Base-by-base conservation (phyloP, 2,113 vertebrate species). In the Hymenochirus boettgeri region DNA sequence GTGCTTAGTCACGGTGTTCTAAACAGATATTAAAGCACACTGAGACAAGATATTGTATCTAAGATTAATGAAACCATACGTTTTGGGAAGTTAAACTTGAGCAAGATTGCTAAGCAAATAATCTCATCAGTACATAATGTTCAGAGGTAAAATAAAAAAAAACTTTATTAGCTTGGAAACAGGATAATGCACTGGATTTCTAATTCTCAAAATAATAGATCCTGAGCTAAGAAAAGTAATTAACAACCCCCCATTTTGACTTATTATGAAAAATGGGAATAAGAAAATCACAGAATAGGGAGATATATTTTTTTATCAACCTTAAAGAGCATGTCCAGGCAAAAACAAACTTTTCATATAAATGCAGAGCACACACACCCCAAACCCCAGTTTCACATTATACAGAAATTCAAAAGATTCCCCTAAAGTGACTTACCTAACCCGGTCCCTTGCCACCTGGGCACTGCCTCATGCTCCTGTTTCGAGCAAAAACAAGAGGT, bases 161-260 rank as follows among this genome's bases (percentile, higher is more conserved):
- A 70, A 57, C 62, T 53, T 74, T 42, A 42, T 61, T 53, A 73
- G 71, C 22, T 19, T 61, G 3, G 69, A 74, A 33, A 59, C 8
- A 2, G 17, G 57, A 73, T 17, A 18, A 27, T 73, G 78, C 75
- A 66, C 55, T 50, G 65, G 24, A 51, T 61, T 73, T 2, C 24
- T 23, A 39, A 64, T 72, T 75, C 35, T 69, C 53, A 70, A 13
- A 19, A 29, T 63, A 61, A 73, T 23, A 48, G 29, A 39, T 70
- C 23, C 55, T 22, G 48, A 39, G 26, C 52, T 77, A 55, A 42
- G 17, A 51, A 24, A 63, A 18, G 47, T 71, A 67, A 76, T 72
- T 74, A 78, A 77, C 21, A 59, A 13, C 13, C 65, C 57, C 31
- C 60, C n/a, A n/a, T n/a, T n/a, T n/a, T n/a, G n/a, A n/a, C n/a